Conservation (phyloP, 2,797 vertebrate genomes). For the Diceros bicornis region DNA sequence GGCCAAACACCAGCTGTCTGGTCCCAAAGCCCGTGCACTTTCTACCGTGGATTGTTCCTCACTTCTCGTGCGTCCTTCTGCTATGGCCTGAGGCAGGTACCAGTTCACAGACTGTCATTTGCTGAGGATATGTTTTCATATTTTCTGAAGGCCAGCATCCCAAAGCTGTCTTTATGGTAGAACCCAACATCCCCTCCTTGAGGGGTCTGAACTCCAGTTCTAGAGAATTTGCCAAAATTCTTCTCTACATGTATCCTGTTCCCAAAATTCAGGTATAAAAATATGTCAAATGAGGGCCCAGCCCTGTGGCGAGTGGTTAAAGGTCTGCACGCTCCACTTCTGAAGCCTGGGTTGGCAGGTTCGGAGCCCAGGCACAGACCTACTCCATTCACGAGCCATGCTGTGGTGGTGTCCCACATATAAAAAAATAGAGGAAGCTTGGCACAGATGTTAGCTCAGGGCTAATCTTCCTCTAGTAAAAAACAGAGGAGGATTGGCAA, state of each 20-base stretch:
- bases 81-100: not conserved
- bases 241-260: not conserved
- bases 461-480: too few species aligned
- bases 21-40: not conserved
- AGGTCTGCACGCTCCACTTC: too few species aligned
- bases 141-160: not conserved
- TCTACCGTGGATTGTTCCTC: not conserved
- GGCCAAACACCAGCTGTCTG: not conserved
- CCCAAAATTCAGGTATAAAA: slow-evolving; percentile 33
- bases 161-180: not conserved
- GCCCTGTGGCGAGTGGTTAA: too few species aligned
- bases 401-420: too few species aligned
- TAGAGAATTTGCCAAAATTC: not conserved
- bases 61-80: not conserved
- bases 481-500: too few species aligned
- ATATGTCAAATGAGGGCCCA: not conserved
- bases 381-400: too few species aligned
- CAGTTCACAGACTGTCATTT: not conserved
- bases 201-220: not conserved
- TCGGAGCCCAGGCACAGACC: too few species aligned
- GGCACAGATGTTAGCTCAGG: too few species aligned
- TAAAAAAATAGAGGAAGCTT: too few species aligned
- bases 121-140: not conserved
- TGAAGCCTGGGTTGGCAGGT: too few species aligned
- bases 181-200: not conserved